Evolutionary conservation across 1,140 invertebrate species (phyloP).

Genomic region (Cepaea nemoralis): DNA sequence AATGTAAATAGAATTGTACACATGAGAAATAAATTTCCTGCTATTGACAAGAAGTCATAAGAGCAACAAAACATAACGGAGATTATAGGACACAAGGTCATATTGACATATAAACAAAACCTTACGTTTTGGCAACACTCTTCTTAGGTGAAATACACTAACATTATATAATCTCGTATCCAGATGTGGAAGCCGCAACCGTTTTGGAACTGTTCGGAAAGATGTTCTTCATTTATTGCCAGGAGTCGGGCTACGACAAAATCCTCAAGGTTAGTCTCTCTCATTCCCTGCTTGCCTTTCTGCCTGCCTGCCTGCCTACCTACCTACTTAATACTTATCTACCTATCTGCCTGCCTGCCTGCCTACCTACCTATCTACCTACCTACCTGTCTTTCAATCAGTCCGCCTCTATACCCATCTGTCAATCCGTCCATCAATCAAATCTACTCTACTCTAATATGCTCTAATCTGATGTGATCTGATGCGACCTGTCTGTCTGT

Average conservation of each 20-base stretch:
- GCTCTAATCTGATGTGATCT: too few species aligned
- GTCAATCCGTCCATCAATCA: background rate
- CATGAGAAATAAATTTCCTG: too few species aligned
- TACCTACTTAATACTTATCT: background rate
- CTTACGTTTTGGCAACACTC: too few species aligned
- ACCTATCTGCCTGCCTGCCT: background rate
- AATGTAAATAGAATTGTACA: too few species aligned
- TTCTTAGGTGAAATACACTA: too few species aligned
- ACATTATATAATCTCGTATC: background rate
- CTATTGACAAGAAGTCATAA: too few species aligned
- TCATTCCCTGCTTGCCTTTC: background rate
- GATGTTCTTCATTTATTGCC: conserved; percentile 75
- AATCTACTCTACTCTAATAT: background rate
- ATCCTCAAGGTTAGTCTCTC: conserved; percentile 55
- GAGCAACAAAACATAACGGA: too few species aligned
- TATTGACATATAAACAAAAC: too few species aligned
- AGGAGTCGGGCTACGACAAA: conserved; percentile 70
- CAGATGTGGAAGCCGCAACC: conserved; percentile 90
- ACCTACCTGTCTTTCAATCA: conserved; percentile 1
- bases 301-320: background rate
- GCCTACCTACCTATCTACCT: conserved; percentile 9
- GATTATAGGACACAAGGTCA: too few species aligned
- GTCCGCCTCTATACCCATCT: background rate
- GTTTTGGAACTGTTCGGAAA: conserved; percentile 94
- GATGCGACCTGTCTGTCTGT: background rate